Evolutionary conservation across 2,113 vertebrate species (phyloP).

Genomic region (Pollimyrus isidori): DNA sequence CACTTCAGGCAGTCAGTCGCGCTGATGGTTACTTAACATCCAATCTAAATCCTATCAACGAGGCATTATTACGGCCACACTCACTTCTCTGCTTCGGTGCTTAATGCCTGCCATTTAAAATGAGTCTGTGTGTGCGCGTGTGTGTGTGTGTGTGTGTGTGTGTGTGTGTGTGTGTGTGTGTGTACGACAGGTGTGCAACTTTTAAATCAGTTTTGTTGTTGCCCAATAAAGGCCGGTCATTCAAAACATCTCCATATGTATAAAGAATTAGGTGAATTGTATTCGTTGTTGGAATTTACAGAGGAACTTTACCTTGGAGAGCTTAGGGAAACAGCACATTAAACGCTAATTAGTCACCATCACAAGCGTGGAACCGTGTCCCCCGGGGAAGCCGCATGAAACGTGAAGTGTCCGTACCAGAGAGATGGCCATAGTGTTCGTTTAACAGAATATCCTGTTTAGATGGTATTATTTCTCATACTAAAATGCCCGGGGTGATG

Average conservation of each 20-base stretch:
- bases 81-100: conserved; percentile 54
- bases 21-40: conserved; percentile 74
- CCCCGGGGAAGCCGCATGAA: neutral
- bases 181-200: neutral
- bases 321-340: neutral
- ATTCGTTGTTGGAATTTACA: neutral
- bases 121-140: conserved; percentile 11
- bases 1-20: conserved; percentile 56
- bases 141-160: neutral
- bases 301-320: neutral
- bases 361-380: neutral
- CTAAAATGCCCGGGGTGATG: neutral
- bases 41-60: conserved; percentile 69
- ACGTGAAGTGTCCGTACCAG: neutral
- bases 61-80: conserved; percentile 43
- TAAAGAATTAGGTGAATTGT: neutral
- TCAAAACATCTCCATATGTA: neutral
- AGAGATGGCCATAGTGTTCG: neutral
- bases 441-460: neutral
- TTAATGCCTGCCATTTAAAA: conserved; percentile 52
- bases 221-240: neutral
- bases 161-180: conserved; percentile 10
- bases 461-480: neutral
- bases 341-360: neutral
- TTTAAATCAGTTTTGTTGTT: neutral